These are phyloP conservation scores for Baccha elongata DNA, from an alignment of 2,888 invertebrate species.

Conservation along the genomic window DNA sequence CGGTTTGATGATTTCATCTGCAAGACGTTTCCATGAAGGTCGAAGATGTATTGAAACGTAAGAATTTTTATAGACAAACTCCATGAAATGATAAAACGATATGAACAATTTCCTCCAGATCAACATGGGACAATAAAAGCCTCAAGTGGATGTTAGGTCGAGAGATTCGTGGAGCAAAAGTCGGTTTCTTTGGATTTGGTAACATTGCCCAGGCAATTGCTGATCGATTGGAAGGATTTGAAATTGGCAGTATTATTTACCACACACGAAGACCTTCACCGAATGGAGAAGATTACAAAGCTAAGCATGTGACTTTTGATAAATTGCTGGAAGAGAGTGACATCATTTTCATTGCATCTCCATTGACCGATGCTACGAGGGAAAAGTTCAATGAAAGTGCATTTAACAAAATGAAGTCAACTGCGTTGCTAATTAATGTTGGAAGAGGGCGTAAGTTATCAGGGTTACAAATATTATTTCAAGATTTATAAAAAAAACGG, in stretches of 20 bases:
- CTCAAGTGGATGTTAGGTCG: constrained; percentile 91
- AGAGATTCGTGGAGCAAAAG: constrained; percentile 89
- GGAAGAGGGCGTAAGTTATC: constrained; percentile 84
- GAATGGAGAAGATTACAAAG: constrained; percentile 82
- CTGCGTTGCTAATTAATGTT: constrained; percentile 88
- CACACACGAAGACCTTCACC: constrained; percentile 86
- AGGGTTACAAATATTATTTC: not conserved
- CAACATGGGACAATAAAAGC: constrained; percentile 87
- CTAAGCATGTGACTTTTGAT: constrained; percentile 86
- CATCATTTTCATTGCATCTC: constrained; percentile 87
- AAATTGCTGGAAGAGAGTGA: constrained; percentile 87
- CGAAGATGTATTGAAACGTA: constrained; percentile 85
- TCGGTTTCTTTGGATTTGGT: constrained; percentile 93
- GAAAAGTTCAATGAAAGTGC: constrained; percentile 87
- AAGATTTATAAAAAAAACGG: not conserved
- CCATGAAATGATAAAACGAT: too few relatives aligned
- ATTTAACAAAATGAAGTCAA: constrained; percentile 89
- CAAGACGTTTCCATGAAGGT: constrained; percentile 91
- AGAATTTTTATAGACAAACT: too few relatives aligned
- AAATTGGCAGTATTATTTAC: constrained; percentile 88
- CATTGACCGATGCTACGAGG: constrained; percentile 86
- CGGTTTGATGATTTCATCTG: constrained; percentile 89
- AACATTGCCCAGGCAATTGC: constrained; percentile 90
- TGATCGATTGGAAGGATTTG: constrained; percentile 88
- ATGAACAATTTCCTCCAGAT: too few relatives aligned